Conservation (phyloP, 2,797 vertebrate genomes). For the Sciaenops ocellatus region DNA sequence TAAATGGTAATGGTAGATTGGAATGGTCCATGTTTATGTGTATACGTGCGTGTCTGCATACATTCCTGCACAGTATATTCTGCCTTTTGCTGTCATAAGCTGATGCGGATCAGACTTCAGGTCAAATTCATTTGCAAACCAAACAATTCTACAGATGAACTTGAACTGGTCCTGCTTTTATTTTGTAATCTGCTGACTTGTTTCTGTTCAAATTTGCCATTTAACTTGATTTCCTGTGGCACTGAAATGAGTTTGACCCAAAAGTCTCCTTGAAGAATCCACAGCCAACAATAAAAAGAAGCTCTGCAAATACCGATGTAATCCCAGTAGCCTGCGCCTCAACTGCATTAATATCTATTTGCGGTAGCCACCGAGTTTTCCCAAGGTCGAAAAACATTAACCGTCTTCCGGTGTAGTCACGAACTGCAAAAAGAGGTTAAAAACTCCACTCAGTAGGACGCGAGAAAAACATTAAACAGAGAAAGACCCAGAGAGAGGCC, state of each 20-base stretch:
- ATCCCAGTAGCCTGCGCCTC: conserved; percentile 17
- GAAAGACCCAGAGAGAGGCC: conserved; percentile 18
- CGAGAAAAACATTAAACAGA: conserved; percentile 22
- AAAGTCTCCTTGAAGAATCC: conserved; percentile 45
- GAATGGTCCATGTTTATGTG: conserved; percentile 18
- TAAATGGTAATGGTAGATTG: conserved; percentile 26
- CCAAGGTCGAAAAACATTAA: conserved; percentile 39
- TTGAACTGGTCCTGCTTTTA: conserved; percentile 20
- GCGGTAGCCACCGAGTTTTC: neutral
- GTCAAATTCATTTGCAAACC: conserved; percentile 56
- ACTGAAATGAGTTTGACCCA: conserved; percentile 56
- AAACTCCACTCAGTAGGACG: conserved; percentile 29
- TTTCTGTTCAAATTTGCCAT: conserved; percentile 23
- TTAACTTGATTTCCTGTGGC: conserved; percentile 22
- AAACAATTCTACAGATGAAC: conserved; percentile 50
- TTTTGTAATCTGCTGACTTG: conserved; percentile 18
- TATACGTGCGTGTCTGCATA: neutral
- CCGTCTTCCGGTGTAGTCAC: conserved; percentile 11
- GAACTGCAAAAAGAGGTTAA: conserved; percentile 28
- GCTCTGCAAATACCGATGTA: conserved; percentile 1
- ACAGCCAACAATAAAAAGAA: conserved; percentile 16
- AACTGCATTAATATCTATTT: conserved; percentile 48
- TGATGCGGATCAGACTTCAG: conserved; percentile 20
- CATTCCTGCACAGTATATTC: neutral
- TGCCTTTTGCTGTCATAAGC: neutral